Evolutionary conservation across 92 coral and sea anemone genomes (phyloP).

Genomic region (Phenganax marumi): DNA sequence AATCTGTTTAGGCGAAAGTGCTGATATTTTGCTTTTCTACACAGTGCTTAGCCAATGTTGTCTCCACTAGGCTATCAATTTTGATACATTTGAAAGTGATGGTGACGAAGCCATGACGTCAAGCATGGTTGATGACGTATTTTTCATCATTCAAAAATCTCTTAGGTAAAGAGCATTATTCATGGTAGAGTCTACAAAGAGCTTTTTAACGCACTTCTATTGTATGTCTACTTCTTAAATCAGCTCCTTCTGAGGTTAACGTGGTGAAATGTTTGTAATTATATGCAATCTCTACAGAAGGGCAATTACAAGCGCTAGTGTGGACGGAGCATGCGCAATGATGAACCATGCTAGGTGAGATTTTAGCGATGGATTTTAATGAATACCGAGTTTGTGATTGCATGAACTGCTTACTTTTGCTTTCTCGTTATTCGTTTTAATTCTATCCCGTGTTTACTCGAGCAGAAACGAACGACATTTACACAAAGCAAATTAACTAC

Average conservation of each 20-base stretch:
- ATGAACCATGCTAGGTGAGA: slow-evolving; percentile 90
- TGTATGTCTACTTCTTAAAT: too few relatives aligned
- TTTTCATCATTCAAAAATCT: slow-evolving; percentile 90
- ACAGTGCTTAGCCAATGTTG: background rate
- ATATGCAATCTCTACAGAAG: slow-evolving; percentile 53
- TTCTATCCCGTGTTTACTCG: too few relatives aligned
- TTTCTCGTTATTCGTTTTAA: background rate
- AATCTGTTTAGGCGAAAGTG: background rate
- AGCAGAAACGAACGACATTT: too few relatives aligned
- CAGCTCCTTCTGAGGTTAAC: too few relatives aligned
- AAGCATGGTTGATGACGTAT: slow-evolving; percentile 99
- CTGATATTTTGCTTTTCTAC: background rate
- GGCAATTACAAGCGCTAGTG: slow-evolving; percentile 87
- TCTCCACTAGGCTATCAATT: slow-evolving; percentile 69
- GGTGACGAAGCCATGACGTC: slow-evolving; percentile 86
- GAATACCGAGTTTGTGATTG: background rate
- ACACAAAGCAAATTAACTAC: too few relatives aligned
- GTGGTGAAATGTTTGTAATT: background rate
- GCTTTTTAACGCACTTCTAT: background rate
- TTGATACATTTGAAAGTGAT: slow-evolving; percentile 82
- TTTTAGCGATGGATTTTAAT: background rate
- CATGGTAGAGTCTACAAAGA: background rate
- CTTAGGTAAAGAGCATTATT: slow-evolving; percentile 57
- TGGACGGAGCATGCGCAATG: slow-evolving; percentile 99
- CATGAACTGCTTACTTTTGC: background rate